Conservation (phyloP, 2,113 vertebrate genomes). For the Hydrolagus affinis region DNA sequence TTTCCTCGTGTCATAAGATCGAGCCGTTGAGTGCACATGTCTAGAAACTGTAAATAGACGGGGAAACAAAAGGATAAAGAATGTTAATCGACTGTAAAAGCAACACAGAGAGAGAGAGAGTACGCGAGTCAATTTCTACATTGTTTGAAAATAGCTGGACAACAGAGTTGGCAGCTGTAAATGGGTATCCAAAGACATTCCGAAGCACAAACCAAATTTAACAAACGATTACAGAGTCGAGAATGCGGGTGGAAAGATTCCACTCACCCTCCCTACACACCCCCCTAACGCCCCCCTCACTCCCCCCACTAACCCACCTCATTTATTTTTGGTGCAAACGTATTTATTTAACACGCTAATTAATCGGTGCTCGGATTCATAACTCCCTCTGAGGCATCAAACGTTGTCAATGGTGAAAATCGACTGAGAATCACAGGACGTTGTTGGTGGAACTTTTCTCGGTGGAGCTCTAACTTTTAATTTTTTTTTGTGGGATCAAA, state of each 20-base stretch:
- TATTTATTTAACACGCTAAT: slow-evolving; percentile 35
- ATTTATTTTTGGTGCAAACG: neutral
- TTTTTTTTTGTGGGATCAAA: neutral
- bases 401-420: slow-evolving; percentile 40
- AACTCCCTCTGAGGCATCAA: slow-evolving; percentile 34
- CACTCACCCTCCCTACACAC: neutral
- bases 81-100: neutral
- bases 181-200: neutral
- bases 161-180: too few relatives aligned
- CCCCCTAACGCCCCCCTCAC: neutral
- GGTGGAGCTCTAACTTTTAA: neutral
- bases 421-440: slow-evolving; percentile 37
- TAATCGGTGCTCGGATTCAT: slow-evolving; percentile 29
- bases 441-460: slow-evolving; percentile 14
- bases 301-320: neutral
- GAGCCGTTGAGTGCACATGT: slow-evolving; percentile 40
- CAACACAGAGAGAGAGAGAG: neutral
- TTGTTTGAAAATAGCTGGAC: too few relatives aligned
- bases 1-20: slow-evolving; percentile 39
- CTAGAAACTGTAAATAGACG: slow-evolving; percentile 43
- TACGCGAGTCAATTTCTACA: neutral
- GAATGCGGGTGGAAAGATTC: too few relatives aligned
- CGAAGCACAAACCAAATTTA: neutral
- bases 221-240: neutral
- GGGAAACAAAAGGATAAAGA: neutral